Evolutionary conservation across 2,888 invertebrate species (phyloP).

Genomic region (Stenchaetothrips biformis): DNA sequence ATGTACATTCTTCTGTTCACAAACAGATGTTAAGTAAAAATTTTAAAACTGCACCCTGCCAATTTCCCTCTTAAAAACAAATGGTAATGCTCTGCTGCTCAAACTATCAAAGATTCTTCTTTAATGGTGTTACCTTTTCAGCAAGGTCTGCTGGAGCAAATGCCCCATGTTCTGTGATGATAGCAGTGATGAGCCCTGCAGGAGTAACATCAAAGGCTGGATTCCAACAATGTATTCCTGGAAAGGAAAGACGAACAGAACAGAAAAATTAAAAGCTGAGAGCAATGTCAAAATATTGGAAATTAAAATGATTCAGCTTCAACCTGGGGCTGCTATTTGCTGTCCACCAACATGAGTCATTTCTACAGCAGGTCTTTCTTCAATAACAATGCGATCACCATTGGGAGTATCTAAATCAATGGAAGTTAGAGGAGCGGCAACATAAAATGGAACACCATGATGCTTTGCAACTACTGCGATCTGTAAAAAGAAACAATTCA

Average conservation of each 20-base stretch:
- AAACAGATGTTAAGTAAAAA: background rate
- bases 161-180: slow-evolving; percentile 91
- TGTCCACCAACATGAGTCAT: slow-evolving; percentile 86
- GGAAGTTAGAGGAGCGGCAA: slow-evolving; percentile 89
- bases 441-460: slow-evolving; percentile 90
- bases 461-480: slow-evolving; percentile 87
- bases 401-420: slow-evolving; percentile 74
- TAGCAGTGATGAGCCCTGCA: slow-evolving; percentile 81
- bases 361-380: slow-evolving; percentile 85
- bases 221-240: slow-evolving; percentile 93
- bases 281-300: background rate
- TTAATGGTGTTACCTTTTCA: slow-evolving; percentile 18
- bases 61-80: too few relatives aligned
- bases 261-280: slow-evolving; percentile 17
- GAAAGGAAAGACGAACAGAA: slow-evolving; percentile 41
- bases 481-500: slow-evolving; percentile 40
- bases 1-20: background rate
- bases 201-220: slow-evolving; percentile 98
- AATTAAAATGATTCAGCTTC: background rate
- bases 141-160: slow-evolving; percentile 58
- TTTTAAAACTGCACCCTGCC: background rate
- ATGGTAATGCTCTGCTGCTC: too few relatives aligned
- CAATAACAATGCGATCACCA: slow-evolving; percentile 87
- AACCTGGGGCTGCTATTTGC: slow-evolving; percentile 82
- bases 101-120: background rate